Evolutionary conservation across 2,113 vertebrate genomes (phyloP).

Genomic region (Camelus bactrianus): DNA sequence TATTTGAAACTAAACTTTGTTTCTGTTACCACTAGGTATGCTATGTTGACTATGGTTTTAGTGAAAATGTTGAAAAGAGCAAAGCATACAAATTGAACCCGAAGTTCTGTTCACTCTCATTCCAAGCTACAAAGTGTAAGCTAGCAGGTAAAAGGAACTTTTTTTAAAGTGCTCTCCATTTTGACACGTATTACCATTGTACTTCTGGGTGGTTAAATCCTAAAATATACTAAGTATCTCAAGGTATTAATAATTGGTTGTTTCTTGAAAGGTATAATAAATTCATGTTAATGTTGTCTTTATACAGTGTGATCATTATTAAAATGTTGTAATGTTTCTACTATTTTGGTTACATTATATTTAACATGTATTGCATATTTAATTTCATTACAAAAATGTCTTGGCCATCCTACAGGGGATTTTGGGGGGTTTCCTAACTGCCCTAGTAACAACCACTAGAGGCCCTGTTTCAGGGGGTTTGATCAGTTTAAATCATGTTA

Average conservation of each 20-base stretch:
- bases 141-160: conserved; percentile 93
- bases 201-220: not conserved
- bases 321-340: not conserved
- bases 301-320: not conserved
- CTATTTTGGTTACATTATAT: conserved; percentile 30
- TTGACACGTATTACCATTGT: not conserved
- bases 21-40: conserved; percentile 88
- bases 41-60: conserved; percentile 96
- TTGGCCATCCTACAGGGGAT: not conserved
- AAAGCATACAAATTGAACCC: conserved; percentile 90
- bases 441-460: not conserved
- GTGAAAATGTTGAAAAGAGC: conserved; percentile 87
- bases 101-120: conserved; percentile 91
- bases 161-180: not conserved
- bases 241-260: not conserved
- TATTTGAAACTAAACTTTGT: not conserved
- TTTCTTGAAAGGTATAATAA: conserved; percentile 54
- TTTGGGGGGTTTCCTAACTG: not conserved
- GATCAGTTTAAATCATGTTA: not conserved
- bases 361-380: not conserved
- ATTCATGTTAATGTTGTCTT: not conserved
- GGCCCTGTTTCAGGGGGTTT: not conserved
- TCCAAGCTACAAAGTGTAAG: conserved; percentile 93
- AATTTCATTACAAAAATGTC: not conserved
- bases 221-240: not conserved